A percentile compares a stretch with the other conserved stretches of the same genome.
Conservation (phyloP, 2,888 invertebrate genomes). For the Andrena trimmerana region DNA sequence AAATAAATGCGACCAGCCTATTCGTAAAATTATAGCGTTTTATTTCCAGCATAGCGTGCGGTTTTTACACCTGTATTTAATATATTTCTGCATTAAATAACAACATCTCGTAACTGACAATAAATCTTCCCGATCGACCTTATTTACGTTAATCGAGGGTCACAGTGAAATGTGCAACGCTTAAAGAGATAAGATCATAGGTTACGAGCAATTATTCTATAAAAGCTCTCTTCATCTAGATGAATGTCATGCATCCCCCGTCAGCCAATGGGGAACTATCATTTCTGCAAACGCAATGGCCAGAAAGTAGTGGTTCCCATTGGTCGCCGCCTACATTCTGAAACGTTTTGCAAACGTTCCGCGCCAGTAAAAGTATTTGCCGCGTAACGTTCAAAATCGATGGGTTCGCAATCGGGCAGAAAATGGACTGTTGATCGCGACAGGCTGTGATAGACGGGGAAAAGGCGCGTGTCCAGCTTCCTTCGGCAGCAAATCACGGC, state of each 20-base stretch:
- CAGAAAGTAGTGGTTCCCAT: slow-evolving; percentile 30
- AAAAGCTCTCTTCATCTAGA: not conserved
- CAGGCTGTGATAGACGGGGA: not conserved
- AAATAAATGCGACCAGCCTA: not conserved
- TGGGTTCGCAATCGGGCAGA: not conserved
- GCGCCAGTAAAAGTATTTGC: slow-evolving; percentile 56
- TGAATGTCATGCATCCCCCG: not conserved
- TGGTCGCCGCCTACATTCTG: slow-evolving; percentile 38
- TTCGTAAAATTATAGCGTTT: not conserved
- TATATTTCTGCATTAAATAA: not conserved
- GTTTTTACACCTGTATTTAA: not conserved
- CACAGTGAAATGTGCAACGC: not conserved
- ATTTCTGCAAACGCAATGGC: slow-evolving; percentile 10
- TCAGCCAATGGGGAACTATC: slow-evolving; percentile 15
- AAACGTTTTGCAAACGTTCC: slow-evolving; percentile 26
- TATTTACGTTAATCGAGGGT: not conserved
- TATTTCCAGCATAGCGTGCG: not conserved
- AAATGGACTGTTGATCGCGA: slow-evolving; percentile 19
- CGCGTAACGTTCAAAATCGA: slow-evolving; percentile 61
- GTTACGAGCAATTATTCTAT: not conserved
- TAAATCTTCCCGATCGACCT: not conserved
- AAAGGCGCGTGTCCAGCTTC: slow-evolving; percentile 44
- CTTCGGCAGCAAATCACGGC: slow-evolving; percentile 50
- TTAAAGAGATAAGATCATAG: not conserved
- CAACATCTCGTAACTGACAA: not conserved